Evolutionary conservation across 2,888 invertebrate species (phyloP), one percentile per base, ranked within the genome.

Genomic region (Congeria kusceri): DNA sequence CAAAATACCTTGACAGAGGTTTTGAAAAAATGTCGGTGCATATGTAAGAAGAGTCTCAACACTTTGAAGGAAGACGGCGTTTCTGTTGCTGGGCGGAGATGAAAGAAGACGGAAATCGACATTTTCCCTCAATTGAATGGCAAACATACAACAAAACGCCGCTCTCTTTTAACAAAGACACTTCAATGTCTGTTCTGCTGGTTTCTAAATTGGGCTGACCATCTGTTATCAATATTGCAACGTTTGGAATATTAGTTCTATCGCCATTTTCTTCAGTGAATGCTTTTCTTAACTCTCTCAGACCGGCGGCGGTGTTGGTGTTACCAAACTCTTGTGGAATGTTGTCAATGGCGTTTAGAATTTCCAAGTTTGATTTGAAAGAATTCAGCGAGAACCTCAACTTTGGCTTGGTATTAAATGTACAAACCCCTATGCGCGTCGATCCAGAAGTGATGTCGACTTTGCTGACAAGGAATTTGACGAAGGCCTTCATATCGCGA

Each of bases 291-390:
- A 80, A 32, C 1, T 75, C 66, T 5, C 77, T 67, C 27, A 88
- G 61, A 5, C 75, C 88, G 13, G 76, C 84, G 11, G 84, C 86
- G 0, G 86, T 88, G 70, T 87, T 83, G n/a, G 84, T 85, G 49
- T 82, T 85, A 28, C 84, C 82, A 57, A 82, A 84, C n/a, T 72
- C 62, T 56, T 88, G 88, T 18, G 80, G 86, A 27, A 88, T 87
- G 13, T 76, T 75, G 61, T 85, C 87, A 23, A 92, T 83, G 53
- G 91, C 92, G 44, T 79, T 77, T 58, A 88, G 65, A 9, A 90
- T 49, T 15, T 80, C 78, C n/a, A 18, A 46, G 18, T 76, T 85
- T 0, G 66, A 73, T 0, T n/a, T 58, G 57, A 64, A 85, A 13
- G 53, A 28, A 46, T 68, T 73, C 3, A 85, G 56, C 46, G 44